Conservation (phyloP, 2,797 vertebrate genomes). For the Lepilemur ruficaudatus region DNA sequence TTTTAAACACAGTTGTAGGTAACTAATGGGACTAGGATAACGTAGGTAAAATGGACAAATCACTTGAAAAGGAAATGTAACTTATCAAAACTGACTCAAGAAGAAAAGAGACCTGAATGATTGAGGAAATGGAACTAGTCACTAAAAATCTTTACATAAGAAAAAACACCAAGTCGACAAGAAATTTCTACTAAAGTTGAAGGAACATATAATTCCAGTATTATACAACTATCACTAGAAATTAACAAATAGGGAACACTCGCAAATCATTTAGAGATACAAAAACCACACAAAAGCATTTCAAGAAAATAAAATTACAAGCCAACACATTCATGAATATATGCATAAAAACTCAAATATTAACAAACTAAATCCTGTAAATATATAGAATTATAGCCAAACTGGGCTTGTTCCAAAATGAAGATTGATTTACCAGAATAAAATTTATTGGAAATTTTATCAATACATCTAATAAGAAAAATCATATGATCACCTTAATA, state of each 20-base stretch:
- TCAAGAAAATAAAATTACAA: neutral
- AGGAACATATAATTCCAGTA: neutral
- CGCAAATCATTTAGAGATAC: neutral
- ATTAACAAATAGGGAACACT: neutral
- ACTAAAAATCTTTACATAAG: neutral
- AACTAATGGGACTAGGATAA: neutral
- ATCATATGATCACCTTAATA: neutral
- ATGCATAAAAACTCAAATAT: neutral
- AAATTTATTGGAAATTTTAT: neutral
- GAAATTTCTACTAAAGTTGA: neutral
- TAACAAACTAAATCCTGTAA: neutral
- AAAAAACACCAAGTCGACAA: neutral
- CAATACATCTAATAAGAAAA: slow-evolving; percentile 23
- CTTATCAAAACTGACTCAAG: neutral
- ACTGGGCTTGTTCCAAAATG: neutral
- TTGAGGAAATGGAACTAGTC: neutral
- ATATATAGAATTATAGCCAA: neutral
- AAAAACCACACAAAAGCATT: neutral
- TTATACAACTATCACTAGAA: neutral
- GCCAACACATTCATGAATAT: neutral
- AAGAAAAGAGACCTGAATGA: neutral
- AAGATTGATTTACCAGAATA: neutral
- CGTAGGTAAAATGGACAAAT: neutral
- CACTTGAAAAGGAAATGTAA: neutral
- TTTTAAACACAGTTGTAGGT: neutral